Evolutionary conservation across 2,888 invertebrate species (phyloP).

Genomic region (Callinectes sapidus): DNA sequence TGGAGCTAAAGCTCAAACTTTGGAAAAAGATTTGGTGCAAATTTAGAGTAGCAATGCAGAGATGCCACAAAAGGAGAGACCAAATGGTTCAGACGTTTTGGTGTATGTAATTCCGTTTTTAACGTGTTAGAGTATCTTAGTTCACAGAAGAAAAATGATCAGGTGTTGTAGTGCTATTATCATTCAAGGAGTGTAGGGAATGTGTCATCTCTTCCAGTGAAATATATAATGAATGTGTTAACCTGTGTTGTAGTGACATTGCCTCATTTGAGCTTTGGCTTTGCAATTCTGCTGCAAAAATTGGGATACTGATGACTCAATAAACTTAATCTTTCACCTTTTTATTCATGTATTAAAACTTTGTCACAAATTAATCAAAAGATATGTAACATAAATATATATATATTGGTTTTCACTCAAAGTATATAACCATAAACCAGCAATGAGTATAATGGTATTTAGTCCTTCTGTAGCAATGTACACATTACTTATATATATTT

Average conservation of each 20-base stretch:
- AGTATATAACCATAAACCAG: neutral
- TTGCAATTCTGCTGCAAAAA: neutral
- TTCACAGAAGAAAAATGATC: neutral
- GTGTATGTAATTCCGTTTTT: no score
- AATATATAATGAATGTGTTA: neutral
- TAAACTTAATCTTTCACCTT: neutral
- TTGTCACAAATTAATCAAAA: neutral
- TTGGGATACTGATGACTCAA: neutral
- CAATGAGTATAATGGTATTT: neutral
- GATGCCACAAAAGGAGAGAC: no score
- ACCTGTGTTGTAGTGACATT: neutral
- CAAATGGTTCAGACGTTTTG: no score
- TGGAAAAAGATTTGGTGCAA: no score
- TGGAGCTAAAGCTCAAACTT: no score
- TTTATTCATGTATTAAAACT: neutral
- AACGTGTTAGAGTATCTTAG: no score
- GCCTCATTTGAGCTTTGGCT: neutral
- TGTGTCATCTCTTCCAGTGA: neutral
- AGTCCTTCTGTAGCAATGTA: conserved; percentile 12
- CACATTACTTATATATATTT: neutral
- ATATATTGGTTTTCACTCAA: neutral
- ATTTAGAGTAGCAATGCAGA: no score
- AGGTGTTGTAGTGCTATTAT: neutral
- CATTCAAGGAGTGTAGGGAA: neutral
- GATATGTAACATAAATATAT: neutral